Evolutionary conservation across 1,140 invertebrate genomes (phyloP), one percentile per base, ranked within the genome.

Genomic region (Scaptomyza montana): DNA sequence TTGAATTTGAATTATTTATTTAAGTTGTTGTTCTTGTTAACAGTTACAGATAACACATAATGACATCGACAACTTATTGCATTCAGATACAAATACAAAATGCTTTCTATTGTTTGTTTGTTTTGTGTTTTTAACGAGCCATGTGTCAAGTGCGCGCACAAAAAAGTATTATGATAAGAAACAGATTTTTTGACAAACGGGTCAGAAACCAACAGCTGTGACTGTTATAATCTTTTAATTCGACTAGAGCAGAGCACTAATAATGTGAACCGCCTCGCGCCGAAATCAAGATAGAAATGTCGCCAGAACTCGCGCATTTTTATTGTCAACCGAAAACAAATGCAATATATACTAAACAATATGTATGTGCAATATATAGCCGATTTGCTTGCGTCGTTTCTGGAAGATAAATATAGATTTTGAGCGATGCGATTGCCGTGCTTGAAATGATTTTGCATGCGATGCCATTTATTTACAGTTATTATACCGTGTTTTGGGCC

Each of bases 251-350:
- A 13, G 12, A 19, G 6, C 45, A 21, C 12, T 12, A 13, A 19
- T 45, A 33, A 30, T 69, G 56, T 57, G 72, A 82, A 87, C 82
- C 76, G 84, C 53, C 55, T 61, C 65, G 67, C 62, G 55, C 62
- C 72, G 75, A 82, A 79, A 78, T 82, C 77, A 62, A 70, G 68
- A 62, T 77, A 67, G 54, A 79, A 68, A 57, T 73, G 70, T 56
- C 36, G 55, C 33, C 39, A 39, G 21, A 9, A 13, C 0, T 33
- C 33, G 21, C 36, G 30, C 59, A 63, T 39, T 63, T 33, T 33
- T 12, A 61, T 25, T 57, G 33, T 46, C 30, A 54, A 19, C 36
- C 36, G 28, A 74, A 68, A 68, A 19, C n/a, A 46, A 19, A 53
- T 51, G 41, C 66, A 63, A 33, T 36, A 10, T 41, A 25, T 45